Evolutionary conservation across 2,113 vertebrate genomes (phyloP), one percentile per base, ranked within the genome.

Genomic region (Charadrius vociferus): DNA sequence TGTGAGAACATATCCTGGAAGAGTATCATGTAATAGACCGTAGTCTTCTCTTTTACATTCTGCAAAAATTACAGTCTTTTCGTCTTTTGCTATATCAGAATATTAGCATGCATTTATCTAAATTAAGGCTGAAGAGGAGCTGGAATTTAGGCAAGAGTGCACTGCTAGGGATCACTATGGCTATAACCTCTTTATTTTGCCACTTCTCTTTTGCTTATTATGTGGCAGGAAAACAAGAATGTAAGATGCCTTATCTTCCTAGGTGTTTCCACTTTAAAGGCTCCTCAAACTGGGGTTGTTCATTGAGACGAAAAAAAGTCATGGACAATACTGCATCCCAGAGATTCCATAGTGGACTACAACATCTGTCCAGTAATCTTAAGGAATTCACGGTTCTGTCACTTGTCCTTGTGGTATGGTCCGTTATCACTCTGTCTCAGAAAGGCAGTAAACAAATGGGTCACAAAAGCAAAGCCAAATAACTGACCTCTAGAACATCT

Each of bases 11-110:
- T 8, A 71, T 12, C 45, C 39, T 80, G 13, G 37, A 82, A 79
- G 14, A 3, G 2, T 41, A 53, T 34, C 43, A 13, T 3, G 1
- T 68, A 43, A 58, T 0, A 2, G 6, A 3, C 27, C 10, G 92
- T 53, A 61, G 14, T 58, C 3, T 56, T 79, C 29, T 34, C 36
- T 52, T 74, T 58, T 47, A 32, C 1, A 0, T 45, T 86, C 24
- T 71, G 43, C 19, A 62, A 72, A 66, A 79, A 27, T 26, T 66
- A 16, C 2, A 17, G 11, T 27, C 10, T 45, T 86, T 94, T 86
- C 5, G 24, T 26, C 20, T 75, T 88, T 63, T 83, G 16, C 19
- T 71, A 2, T 36, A 3, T 59, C 67, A 58, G 5, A 71, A 71
- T 43, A 67, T 18, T 66, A 58, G 15, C 9, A 39, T 56, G 29